Percentiles rank a stretch among this genome's conserved stretches.
Conservation (phyloP, 2,888 invertebrate genomes). For the Geophilus truncorum region DNA sequence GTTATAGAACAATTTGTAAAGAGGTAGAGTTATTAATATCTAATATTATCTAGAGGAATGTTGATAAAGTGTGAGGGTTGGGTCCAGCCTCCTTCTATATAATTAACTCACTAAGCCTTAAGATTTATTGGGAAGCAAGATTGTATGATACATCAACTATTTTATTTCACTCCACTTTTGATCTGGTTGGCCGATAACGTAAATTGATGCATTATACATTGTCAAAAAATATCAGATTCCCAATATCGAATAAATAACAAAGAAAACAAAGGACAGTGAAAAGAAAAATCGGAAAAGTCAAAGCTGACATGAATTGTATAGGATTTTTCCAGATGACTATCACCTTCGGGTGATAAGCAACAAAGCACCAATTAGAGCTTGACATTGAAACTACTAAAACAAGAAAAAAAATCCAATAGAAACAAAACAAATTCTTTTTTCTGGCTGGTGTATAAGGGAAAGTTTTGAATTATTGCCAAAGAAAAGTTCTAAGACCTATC, state of each 20-base stretch:
- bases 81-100: not conserved
- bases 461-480: conserved; percentile 1
- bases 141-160: not conserved
- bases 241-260: no score
- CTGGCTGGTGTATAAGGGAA: not conserved
- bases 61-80: conserved; percentile 8
- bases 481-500: conserved; percentile 8
- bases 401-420: not conserved
- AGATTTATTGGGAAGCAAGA: not conserved
- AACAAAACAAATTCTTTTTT: not conserved
- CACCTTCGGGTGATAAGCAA: not conserved
- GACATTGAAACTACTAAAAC: not conserved
- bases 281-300: no score
- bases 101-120: not conserved
- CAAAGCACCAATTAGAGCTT: not conserved
- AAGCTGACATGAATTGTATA: not conserved
- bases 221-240: not conserved
- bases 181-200: not conserved
- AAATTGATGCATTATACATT: not conserved
- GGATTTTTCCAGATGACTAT: not conserved
- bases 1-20: not conserved
- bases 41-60: not conserved
- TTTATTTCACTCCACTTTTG: not conserved
- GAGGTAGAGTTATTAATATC: conserved; percentile 8
- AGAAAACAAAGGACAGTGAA: no score